Base-by-base conservation (phyloP, 92 coral and sea anemone species). In the Pocillopora meandrina region DNA sequence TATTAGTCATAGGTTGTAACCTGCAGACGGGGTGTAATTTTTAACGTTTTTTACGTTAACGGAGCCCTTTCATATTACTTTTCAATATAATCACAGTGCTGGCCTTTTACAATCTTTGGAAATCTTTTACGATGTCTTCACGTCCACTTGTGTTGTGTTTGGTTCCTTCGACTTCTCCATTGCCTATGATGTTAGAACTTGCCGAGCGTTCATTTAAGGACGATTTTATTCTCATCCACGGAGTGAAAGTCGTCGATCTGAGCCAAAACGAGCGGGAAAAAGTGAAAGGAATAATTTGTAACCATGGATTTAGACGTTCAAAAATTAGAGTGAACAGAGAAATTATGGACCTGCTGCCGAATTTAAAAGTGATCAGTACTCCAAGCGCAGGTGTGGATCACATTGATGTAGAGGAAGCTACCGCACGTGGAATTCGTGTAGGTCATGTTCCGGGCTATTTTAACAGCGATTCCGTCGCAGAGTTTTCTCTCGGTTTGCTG, bases 321-420 rank as follows among this genome's bases (percentile, higher is more conserved):
- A 70, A 81, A 59, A 23, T 61, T 35, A 71, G 36, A n/a, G 5
- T 83, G 72, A 73, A 69, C 23, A 85, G 60, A 18, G 85, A 80
- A 19, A 56, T 87, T 0, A 87, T 92, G 85, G 93, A 89, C 36
- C 71, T 76, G 60, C 76, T 89, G 55, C 93, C 98, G 2, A 79
- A 87, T 57, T 56, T 94, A n/a, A 82, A 79, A 20, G 92, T 94
- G 16, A 92, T 94, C 42, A 35, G 88, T 36, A 74, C 66, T 61
- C 58, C 74, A 60, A 76, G 93, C 65, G 83, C 82, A 14, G 98
- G 98, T 5, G 70, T 66, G n/a, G 86, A 94, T 61, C 90, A 89
- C 61, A 90, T 94, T 42, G 93, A 90, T 67, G 80, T 91, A 61
- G 78, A 84, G 21, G 98, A 89, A 35, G 95, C 95, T 10, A 84